Conservation (phyloP, 2,888 invertebrate species). For the Tuberolachnus salignus region DNA sequence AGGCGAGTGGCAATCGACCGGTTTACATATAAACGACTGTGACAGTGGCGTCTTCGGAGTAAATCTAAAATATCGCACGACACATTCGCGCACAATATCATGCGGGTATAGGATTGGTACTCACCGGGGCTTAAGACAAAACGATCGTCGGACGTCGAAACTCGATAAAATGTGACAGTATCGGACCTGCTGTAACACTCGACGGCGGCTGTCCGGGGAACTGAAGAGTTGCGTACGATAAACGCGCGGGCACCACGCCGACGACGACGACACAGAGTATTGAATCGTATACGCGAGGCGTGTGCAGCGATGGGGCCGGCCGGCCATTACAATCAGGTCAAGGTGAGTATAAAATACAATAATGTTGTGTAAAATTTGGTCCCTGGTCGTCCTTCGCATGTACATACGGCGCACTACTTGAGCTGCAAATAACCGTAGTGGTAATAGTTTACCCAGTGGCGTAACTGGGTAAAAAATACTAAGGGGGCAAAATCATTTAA, state of each 20-base stretch:
- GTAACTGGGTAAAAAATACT: too few species aligned
- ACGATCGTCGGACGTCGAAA: background rate
- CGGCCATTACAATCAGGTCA: conserved; percentile 28
- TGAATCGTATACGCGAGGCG: background rate
- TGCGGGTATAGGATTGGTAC: background rate
- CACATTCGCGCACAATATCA: background rate
- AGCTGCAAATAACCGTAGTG: background rate
- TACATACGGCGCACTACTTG: too few species aligned
- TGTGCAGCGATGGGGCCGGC: background rate
- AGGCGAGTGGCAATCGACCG: too few species aligned
- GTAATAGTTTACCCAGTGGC: too few species aligned
- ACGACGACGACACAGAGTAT: background rate
- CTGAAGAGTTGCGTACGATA: background rate
- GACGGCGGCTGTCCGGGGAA: background rate
- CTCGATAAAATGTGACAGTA: background rate
- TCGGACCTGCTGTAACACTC: background rate
- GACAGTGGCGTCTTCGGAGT: too few species aligned
- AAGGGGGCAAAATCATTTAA: too few species aligned
- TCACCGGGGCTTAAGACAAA: background rate
- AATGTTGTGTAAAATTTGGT: background rate
- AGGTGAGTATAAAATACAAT: conserved; percentile 28
- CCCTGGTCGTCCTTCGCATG: conserved; percentile 21
- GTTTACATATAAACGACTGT: too few species aligned
- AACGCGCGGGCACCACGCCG: background rate
- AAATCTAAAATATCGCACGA: background rate